Evolutionary conservation across 2,888 invertebrate species (phyloP), one percentile per base, ranked within the genome.

Genomic region (Drosophila neonasuta): DNA sequence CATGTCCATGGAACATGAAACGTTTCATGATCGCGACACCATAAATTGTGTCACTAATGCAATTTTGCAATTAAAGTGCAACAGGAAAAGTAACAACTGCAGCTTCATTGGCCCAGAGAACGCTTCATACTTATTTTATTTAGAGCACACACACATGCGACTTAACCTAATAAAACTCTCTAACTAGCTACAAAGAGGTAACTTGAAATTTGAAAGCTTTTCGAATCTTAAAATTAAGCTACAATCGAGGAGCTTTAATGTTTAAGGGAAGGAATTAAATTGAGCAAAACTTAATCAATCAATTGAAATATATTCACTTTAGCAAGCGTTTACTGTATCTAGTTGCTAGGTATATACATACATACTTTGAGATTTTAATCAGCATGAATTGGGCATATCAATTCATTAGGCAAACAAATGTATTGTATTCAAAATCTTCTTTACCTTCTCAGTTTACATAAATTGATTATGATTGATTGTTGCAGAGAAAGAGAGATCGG

Each of bases 21-120:
- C 69, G 52, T 68, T 76, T 65, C 49, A 49, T 48, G 77, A 61
- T 69, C 74, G 63, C 50, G 42, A 9, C n/a, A 55, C 67, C 76
- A 78, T 78, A 63, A 80, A 82, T 65, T 74, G 69, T 80, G 77
- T 68, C 79, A 66, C 82, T 63, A 63, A 77, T 69, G 77, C 69
- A 67, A 63, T 54, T 65, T 60, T 10, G 64, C 61, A 69, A 72
- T 72, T 77, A 74, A 68, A 56, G 9, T 46, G 66, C 58, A 71
- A 74, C 68, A 63, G 71, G 61, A 76, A 71, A 71, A 74, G 71
- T 78, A 49, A 68, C 41, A 55, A 55, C 34, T 15, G 5, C 11
- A 41, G 17, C 36, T 9, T 15, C 29, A 29, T 4, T 49, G 41
- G 49, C 17, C 41, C 39, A 41, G 34, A 44, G 20, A 20, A 52